phyloP scores from a whole-genome alignment of 2,797 vertebrate species.

The Tokudaia tokunoshimensis region DNA sequence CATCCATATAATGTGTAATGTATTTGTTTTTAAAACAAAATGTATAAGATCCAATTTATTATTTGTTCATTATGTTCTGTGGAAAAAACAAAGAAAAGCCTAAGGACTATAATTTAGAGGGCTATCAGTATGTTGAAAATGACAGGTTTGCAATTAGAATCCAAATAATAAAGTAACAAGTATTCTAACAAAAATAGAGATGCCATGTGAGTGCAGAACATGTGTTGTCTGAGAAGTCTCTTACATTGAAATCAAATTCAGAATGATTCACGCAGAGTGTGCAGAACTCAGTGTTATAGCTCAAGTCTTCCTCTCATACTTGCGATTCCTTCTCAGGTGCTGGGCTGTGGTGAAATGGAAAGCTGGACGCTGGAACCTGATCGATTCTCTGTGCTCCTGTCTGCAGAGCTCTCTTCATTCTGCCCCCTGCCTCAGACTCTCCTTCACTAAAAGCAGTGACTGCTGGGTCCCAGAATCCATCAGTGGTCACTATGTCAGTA shows the following conservation, averaged over 20 bases:
- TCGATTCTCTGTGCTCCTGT: accelerated
- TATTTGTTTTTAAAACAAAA: neutral
- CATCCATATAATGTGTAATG: neutral
- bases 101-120: neutral
- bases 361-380: neutral
- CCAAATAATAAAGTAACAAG: neutral
- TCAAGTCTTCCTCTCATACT: neutral
- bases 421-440: neutral
- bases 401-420: neutral
- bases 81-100: neutral
- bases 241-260: neutral
- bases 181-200: neutral
- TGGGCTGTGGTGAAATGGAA: neutral
- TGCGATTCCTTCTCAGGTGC: neutral
- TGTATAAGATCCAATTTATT: neutral
- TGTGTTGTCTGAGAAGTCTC: neutral
- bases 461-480: neutral
- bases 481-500: neutral
- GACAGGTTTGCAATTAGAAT: neutral
- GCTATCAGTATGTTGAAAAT: slow-evolving; percentile 3
- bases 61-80: neutral
- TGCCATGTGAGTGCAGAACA: neutral
- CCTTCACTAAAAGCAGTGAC: neutral
- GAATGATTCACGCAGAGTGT: neutral
- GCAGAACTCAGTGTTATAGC: neutral